Conservation (phyloP, 2,888 invertebrate genomes). For the Plagiodera versicolora region DNA sequence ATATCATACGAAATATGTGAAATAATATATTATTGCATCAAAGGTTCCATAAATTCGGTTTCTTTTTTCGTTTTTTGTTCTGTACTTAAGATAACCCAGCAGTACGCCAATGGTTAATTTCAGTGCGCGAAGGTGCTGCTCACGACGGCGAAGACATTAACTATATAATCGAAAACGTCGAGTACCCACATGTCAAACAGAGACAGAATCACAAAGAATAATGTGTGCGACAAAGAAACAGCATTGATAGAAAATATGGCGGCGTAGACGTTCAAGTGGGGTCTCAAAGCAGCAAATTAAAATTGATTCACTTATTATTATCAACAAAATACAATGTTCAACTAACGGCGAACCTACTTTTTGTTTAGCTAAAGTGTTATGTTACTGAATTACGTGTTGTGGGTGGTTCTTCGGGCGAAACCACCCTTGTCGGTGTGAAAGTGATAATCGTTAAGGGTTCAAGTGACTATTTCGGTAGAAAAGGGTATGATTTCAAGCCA, state of each 20-base stretch:
- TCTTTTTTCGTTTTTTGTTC: neutral
- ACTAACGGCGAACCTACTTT: slow-evolving; percentile 28
- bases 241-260: slow-evolving; percentile 46
- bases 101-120: slow-evolving; percentile 15
- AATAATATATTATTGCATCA: too few species aligned
- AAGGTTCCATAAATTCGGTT: too few species aligned
- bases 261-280: slow-evolving; percentile 52
- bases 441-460: slow-evolving; percentile 44
- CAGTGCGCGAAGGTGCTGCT: slow-evolving; percentile 34
- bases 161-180: slow-evolving; percentile 59
- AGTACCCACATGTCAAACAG: slow-evolving; percentile 55
- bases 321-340: slow-evolving; percentile 39
- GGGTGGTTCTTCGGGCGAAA: slow-evolving; percentile 23
- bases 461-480: slow-evolving; percentile 50
- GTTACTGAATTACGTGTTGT: slow-evolving; percentile 41
- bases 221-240: slow-evolving; percentile 34
- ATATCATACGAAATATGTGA: too few species aligned
- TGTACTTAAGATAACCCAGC: neutral
- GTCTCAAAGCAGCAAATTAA: slow-evolving; percentile 46
- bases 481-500: slow-evolving; percentile 59
- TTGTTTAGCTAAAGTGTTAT: slow-evolving; percentile 30
- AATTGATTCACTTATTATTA: slow-evolving; percentile 40
- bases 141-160: slow-evolving; percentile 46
- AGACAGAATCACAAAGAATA: slow-evolving; percentile 22
- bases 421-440: slow-evolving; percentile 48